phyloP scores from a whole-genome alignment of 2,888 invertebrate species.

The Andrena flavipes region DNA sequence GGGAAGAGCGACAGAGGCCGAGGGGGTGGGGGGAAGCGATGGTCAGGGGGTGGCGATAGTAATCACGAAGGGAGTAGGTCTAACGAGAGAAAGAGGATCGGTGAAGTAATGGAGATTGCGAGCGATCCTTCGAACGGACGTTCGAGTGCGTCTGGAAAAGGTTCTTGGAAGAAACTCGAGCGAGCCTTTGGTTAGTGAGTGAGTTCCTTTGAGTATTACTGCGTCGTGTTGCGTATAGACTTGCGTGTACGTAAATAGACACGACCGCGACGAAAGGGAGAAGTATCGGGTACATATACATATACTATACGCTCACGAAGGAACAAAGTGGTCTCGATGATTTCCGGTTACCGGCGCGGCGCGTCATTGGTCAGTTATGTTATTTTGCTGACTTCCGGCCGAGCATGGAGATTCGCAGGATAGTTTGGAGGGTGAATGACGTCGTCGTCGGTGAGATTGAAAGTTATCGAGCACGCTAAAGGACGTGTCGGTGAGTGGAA shows the following conservation, averaged over 20 bases:
- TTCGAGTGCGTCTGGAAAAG: conserved; percentile 47
- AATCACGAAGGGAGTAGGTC: not conserved
- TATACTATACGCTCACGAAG: not conserved
- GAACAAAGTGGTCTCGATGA: conserved; percentile 45
- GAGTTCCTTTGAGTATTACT: conserved; percentile 45
- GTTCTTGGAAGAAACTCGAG: conserved; percentile 74
- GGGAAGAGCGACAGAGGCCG: not conserved
- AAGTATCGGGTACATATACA: not conserved
- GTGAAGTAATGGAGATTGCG: conserved; percentile 43
- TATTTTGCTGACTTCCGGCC: not conserved
- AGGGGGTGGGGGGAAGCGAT: not conserved
- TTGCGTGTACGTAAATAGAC: not conserved
- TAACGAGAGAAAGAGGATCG: not conserved
- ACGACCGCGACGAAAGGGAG: not conserved
- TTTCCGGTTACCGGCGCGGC: conserved; percentile 58
- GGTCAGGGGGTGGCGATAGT: not conserved
- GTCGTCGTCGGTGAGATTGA: too few species aligned
- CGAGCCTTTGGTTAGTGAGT: conserved; percentile 49
- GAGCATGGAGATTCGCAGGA: too few species aligned
- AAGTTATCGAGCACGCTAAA: too few species aligned
- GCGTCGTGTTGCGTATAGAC: not conserved
- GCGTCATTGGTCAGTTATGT: conserved; percentile 21
- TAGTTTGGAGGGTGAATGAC: too few species aligned
- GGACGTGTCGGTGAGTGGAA: too few species aligned
- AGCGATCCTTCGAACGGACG: not conserved